Evolutionary conservation across 2,113 vertebrate genomes (phyloP).

Genomic region (Campylorhamphus procurvoides): DNA sequence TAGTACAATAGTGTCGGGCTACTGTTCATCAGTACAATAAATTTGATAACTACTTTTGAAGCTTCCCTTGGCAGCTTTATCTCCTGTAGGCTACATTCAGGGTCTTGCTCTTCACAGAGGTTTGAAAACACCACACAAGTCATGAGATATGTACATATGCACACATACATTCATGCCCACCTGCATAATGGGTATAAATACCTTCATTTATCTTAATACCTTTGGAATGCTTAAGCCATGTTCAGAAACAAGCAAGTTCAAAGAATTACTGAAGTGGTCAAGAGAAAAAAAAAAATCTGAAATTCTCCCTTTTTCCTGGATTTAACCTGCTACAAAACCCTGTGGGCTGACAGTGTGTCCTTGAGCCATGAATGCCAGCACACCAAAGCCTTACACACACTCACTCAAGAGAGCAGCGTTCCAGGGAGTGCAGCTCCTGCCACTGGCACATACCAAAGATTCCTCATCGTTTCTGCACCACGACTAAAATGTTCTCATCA

Average conservation of each 20-base stretch:
- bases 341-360: neutral
- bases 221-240: neutral
- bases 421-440: constrained; percentile 23
- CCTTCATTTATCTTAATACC: neutral
- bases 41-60: neutral
- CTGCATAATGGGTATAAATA: neutral
- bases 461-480: constrained; percentile 59
- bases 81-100: neutral
- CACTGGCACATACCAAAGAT: constrained; percentile 76
- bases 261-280: neutral
- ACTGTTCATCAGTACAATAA: neutral
- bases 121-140: neutral
- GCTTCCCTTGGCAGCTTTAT: neutral
- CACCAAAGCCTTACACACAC: neutral
- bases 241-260: neutral
- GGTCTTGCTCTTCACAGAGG: neutral
- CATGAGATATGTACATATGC: accelerated
- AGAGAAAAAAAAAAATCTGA: neutral
- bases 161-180: accelerated
- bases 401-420: neutral
- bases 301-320: neutral
- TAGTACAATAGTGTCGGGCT: neutral
- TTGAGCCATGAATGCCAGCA: neutral
- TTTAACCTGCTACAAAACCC: neutral
- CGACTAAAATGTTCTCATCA: constrained; percentile 12